These are phyloP conservation scores for Apocheima hispidaria DNA, from an alignment of 2,888 invertebrate genomes.

Conservation along the genomic window DNA sequence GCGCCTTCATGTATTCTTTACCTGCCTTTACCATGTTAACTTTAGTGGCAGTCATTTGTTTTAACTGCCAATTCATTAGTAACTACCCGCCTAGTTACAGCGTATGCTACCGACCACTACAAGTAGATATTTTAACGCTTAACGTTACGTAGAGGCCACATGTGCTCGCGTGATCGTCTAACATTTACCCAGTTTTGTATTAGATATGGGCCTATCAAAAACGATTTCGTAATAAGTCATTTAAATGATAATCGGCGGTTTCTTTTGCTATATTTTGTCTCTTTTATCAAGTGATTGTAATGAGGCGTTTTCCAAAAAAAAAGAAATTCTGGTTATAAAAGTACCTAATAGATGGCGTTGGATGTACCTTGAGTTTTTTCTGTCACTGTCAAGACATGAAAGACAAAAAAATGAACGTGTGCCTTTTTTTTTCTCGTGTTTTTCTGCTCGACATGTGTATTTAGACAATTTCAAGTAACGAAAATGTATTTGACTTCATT, in stretches of 20 bases:
- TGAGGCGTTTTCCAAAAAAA: no score
- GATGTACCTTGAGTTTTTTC: no score
- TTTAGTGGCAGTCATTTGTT: constrained; percentile 6
- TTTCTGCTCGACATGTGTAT: no score
- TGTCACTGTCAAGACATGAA: no score
- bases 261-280: neutral
- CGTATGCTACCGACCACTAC: neutral
- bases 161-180: constrained; percentile 38
- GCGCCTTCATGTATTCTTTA: no score
- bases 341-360: no score
- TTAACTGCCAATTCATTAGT: constrained; percentile 37
- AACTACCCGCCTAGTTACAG: neutral
- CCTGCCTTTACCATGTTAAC: neutral
- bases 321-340: no score
- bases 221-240: constrained; percentile 14
- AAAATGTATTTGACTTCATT: no score
- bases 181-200: constrained; percentile 41
- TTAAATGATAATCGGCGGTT: neutral
- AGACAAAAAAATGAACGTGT: no score
- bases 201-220: constrained; percentile 23
- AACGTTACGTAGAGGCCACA: neutral
- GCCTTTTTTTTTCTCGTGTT: no score
- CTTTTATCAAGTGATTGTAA: no score
- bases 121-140: neutral
- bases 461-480: no score